phyloP scores from a whole-genome alignment of 2,888 invertebrate genomes.

The Philonicus albiceps region DNA sequence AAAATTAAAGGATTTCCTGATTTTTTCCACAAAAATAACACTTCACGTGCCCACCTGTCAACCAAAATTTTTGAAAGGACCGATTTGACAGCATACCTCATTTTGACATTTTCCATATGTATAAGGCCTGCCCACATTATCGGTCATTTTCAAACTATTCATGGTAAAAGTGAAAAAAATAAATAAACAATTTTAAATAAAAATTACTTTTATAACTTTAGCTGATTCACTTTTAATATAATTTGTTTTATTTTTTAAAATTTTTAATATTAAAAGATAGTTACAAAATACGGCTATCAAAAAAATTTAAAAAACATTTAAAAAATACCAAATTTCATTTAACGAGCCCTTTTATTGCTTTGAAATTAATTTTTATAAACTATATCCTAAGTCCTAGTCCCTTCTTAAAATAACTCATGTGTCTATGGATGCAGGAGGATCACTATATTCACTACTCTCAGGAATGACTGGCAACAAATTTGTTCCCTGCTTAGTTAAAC shows the following conservation, averaged over 20 bases:
- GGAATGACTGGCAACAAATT: conserved; percentile 13
- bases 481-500: background rate
- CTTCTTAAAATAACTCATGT: background rate
- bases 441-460: background rate
- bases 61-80: background rate
- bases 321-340: background rate
- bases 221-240: no score
- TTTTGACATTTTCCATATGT: background rate
- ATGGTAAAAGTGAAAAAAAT: no score
- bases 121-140: background rate
- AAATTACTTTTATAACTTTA: no score
- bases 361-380: background rate
- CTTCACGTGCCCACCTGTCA: background rate
- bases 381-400: background rate
- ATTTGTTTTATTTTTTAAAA: no score
- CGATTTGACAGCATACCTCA: background rate
- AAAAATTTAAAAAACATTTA: no score
- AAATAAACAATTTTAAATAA: no score
- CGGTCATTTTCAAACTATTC: no score
- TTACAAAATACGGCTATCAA: no score
- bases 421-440: background rate
- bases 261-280: no score
- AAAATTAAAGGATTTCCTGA: background rate
- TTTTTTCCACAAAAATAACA: background rate
- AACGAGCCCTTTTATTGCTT: background rate